Base-by-base conservation (phyloP, 1,140 invertebrate species). In the Manduca sexta region DNA sequence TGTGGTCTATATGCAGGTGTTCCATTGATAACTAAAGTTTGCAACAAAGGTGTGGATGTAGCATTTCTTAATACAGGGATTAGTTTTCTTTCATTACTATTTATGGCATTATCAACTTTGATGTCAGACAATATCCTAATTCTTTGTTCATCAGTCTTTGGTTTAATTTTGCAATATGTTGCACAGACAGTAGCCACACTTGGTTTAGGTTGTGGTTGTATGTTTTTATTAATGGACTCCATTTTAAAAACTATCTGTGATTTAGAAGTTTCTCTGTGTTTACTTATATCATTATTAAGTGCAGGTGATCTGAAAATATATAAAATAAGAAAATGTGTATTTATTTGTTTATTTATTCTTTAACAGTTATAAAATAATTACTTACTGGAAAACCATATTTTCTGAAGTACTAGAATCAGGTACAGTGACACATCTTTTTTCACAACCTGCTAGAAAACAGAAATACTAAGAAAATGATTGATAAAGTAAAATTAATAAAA, bases 91-190 rank as follows among this genome's bases (percentile, higher is more conserved):
- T 60, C 12, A 12, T 56, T 33, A 33, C 11, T 33, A 3, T 29
- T n/a, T n/a, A n/a, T 12, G 55, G 26, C 21, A 44, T 63, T 70
- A 39, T 73, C 70, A n/a, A 84, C 70, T 67, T 78, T 84, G 0
- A 83, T 54, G 53, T 84, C 72, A 31, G 81, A 84, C 14, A 84
- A 35, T 16, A 84, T 83, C 60, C 63, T 76, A 16, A 84, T 64
- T 57, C 73, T 81, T 45, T 56, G 57, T 4, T 82, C 67, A 21
- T 64, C 57, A 30, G 39, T 3, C 47, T 64, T 76, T 13, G 45
- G 49, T 39, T 49, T 66, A 4, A 48, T 49, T 47, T 41, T 47
- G 13, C 21, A 1, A 8, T 26, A 26, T 26, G 21, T 5, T 26
- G 21, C 37, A 15, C 26, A 30, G 26, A 30, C 18, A 30, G 41